Conservation (phyloP, 2,113 vertebrate genomes). For the Gopherus flavomarginatus region DNA sequence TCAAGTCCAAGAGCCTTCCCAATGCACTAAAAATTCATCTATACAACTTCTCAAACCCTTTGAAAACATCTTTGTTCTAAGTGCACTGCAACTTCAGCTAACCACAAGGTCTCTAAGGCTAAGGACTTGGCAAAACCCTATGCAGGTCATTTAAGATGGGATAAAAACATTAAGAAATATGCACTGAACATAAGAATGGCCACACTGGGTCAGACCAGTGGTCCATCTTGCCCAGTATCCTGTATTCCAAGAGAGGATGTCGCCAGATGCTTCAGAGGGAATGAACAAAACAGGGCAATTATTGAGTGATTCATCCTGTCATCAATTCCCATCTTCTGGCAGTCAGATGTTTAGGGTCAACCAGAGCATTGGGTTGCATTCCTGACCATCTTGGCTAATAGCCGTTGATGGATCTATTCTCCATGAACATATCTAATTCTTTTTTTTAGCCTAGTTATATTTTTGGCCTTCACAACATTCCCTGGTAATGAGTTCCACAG, state of each 20-base stretch:
- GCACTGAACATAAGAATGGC: neutral
- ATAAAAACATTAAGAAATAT: neutral
- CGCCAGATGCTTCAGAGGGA: too few relatives aligned
- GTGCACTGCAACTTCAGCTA: neutral
- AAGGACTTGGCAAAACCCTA: neutral
- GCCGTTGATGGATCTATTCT: neutral
- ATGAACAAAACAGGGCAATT: too few relatives aligned
- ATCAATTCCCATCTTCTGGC: neutral
- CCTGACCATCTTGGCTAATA: neutral
- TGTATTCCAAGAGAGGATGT: neutral
- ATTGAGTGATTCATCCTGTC: too few relatives aligned
- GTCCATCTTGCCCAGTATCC: neutral
- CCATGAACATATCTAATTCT: neutral
- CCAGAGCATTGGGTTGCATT: neutral
- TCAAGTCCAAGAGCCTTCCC: neutral
- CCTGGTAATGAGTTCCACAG: neutral
- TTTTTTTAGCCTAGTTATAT: neutral
- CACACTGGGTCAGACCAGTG: neutral
- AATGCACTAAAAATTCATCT: accelerated
- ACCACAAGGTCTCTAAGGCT: neutral
- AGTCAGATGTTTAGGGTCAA: neutral
- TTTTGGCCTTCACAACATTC: neutral
- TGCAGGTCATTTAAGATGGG: neutral
- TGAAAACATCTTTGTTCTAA: neutral
- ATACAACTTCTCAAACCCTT: neutral